These are phyloP conservation scores for Centropus bengalensis DNA, from an alignment of 2,113 vertebrate genomes.

Conservation along the genomic window DNA sequence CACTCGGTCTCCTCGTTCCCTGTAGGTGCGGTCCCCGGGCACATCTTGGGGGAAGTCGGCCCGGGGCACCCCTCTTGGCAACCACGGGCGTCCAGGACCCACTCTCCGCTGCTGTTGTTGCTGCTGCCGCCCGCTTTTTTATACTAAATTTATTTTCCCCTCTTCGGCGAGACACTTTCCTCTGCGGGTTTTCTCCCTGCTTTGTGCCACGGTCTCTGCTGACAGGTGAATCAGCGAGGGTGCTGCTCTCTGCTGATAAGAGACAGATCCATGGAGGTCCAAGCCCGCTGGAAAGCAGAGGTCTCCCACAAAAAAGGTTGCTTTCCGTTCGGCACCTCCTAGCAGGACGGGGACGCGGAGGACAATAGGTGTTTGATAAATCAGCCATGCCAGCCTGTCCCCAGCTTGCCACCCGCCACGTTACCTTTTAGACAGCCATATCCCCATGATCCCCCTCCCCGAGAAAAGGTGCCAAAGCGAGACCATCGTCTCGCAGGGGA, in stretches of 20 bases:
- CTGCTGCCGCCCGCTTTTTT: neutral
- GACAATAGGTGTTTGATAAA: neutral
- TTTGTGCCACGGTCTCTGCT: neutral
- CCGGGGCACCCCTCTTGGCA: neutral
- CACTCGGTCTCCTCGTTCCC: neutral
- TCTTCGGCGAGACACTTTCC: neutral
- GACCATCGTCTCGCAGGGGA: neutral
- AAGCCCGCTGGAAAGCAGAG: neutral
- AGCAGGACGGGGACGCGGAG: no score
- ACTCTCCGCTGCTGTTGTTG: neutral
- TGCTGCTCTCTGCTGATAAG: neutral
- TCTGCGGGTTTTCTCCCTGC: neutral
- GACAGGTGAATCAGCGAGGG: neutral
- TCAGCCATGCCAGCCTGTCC: neutral
- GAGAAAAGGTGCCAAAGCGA: neutral
- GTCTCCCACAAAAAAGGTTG: no score
- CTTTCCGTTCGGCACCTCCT: fast-evolving
- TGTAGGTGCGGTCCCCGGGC: neutral
- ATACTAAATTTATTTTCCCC: neutral
- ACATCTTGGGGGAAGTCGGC: neutral
- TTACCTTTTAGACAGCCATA: neutral
- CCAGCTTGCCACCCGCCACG: neutral
- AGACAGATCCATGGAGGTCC: neutral
- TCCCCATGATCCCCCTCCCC: neutral
- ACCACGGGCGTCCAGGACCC: neutral